Conservation (phyloP, 2,888 invertebrate species). For the Idaea aversata region DNA sequence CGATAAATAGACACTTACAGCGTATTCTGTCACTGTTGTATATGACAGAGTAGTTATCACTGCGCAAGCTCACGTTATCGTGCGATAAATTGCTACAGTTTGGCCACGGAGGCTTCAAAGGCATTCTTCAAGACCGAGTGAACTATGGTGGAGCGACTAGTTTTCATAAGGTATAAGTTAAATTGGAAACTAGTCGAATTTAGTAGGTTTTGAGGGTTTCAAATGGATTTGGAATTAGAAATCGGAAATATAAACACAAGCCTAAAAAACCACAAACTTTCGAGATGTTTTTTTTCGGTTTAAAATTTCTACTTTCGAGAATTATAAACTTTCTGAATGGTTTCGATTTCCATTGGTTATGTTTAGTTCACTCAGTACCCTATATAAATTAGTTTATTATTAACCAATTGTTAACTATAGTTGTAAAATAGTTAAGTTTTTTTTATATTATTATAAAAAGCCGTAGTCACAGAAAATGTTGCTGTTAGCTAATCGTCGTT, state of each 20-base stretch:
- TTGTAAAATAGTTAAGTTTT: slow-evolving; percentile 7
- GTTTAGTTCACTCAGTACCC: background rate
- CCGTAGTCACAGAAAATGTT: slow-evolving; percentile 52
- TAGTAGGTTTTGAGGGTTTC: too few relatives aligned
- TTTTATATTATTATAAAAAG: slow-evolving; percentile 6
- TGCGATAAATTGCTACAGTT: background rate
- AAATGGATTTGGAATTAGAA: too few relatives aligned
- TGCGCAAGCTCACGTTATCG: too few relatives aligned
- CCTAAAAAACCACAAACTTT: too few relatives aligned
- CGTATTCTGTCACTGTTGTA: too few relatives aligned
- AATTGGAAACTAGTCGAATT: background rate
- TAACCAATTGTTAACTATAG: background rate
- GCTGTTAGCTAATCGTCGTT: slow-evolving; percentile 75
- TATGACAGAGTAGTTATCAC: too few relatives aligned
- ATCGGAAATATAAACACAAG: too few relatives aligned
- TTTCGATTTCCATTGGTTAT: background rate
- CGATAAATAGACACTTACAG: too few relatives aligned
- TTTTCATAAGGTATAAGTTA: background rate
- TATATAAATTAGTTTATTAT: background rate
- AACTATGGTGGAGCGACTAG: background rate
- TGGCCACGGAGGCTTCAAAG: background rate
- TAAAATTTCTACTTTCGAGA: too few relatives aligned
- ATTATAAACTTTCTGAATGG: background rate
- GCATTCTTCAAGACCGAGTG: background rate
- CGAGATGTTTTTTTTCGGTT: background rate